Conservation (phyloP, 2,113 vertebrate species). For the Sinosuthora webbiana region DNA sequence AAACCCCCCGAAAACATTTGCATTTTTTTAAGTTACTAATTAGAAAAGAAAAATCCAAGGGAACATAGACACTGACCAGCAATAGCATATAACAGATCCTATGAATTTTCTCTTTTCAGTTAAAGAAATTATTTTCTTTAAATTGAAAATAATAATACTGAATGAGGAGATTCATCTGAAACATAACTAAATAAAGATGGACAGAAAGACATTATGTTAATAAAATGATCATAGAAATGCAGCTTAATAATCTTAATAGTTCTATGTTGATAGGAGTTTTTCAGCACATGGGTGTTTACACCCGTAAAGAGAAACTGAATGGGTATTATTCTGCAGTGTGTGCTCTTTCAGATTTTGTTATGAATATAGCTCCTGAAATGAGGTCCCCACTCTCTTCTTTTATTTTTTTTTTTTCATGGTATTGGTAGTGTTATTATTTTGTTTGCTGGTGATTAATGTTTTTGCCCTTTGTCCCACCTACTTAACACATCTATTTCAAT, state of each 20-base stretch:
- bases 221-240: neutral
- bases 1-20: neutral
- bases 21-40: neutral
- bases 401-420: neutral
- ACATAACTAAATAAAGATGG: neutral
- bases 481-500: neutral
- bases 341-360: neutral
- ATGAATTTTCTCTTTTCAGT: neutral
- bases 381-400: rapidly evolving
- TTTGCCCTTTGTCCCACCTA: neutral
- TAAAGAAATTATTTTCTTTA: neutral
- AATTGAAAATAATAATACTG: neutral
- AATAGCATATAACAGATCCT: neutral
- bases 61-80: neutral
- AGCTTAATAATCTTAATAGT: neutral
- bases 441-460: neutral
- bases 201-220: neutral
- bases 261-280: neutral
- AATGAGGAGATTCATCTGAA: neutral
- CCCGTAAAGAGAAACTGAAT: neutral
- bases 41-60: slow-evolving; percentile 29
- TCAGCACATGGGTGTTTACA: neutral
- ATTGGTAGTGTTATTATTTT: neutral
- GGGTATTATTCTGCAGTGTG: rapidly evolving
- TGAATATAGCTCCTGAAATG: neutral